Evolutionary conservation across 2,113 vertebrate species (phyloP).

Genomic region (Paramisgurnus dabryanus): DNA sequence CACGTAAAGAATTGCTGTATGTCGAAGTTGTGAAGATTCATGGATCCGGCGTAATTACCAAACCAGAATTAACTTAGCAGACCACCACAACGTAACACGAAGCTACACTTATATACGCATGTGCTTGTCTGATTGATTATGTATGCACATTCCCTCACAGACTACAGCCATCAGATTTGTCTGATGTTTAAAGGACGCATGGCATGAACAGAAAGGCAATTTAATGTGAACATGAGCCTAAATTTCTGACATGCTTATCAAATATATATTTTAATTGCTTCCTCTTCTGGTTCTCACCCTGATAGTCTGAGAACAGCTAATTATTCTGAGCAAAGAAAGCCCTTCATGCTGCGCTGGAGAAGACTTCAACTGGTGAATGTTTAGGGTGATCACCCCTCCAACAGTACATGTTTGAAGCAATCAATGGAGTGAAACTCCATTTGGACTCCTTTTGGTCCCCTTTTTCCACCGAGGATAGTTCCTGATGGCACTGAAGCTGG

Average conservation of each 20-base stretch:
- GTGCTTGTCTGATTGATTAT: neutral
- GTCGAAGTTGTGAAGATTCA: slow-evolving; percentile 14
- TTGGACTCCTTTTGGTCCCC: neutral
- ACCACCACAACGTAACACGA: neutral
- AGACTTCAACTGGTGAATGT: neutral
- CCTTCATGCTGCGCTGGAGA: neutral
- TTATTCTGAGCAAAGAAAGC: slow-evolving; percentile 23
- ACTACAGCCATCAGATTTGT: slow-evolving; percentile 10
- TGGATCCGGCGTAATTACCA: neutral
- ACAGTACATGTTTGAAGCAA: neutral
- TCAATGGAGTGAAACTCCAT: neutral
- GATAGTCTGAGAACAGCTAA: slow-evolving; percentile 20
- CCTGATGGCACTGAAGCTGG: too few species aligned
- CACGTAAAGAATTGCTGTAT: neutral
- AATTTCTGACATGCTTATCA: slow-evolving; percentile 16
- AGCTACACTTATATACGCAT: neutral
- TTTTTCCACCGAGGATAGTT: neutral
- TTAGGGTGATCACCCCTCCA: neutral
- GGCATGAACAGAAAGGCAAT: slow-evolving; percentile 17
- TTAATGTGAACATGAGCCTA: slow-evolving; percentile 4
- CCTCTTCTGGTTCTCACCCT: neutral
- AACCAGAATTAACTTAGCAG: neutral
- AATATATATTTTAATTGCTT: slow-evolving; percentile 35
- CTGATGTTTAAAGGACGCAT: neutral
- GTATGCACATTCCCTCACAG: neutral